phyloP scores from a whole-genome alignment of 2,113 vertebrate species.

The Bubo blakistoni region DNA sequence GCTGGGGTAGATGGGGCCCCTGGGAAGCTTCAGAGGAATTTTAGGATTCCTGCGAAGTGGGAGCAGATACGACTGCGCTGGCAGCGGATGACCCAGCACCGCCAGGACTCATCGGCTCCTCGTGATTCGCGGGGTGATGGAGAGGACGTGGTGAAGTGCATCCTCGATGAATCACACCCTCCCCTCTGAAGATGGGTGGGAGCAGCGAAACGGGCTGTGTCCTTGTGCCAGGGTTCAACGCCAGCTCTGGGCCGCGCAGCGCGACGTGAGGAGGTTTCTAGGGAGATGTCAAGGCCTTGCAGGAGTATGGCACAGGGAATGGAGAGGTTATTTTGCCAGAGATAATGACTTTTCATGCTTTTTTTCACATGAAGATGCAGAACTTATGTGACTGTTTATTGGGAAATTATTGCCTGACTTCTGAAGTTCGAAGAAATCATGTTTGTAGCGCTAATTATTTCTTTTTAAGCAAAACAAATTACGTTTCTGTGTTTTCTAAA shows the following conservation, averaged over 20 bases:
- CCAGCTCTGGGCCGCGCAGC: fast-evolving
- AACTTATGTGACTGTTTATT: fast-evolving
- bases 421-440: neutral
- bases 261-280: fast-evolving
- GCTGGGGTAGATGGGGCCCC: neutral
- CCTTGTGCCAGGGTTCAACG: neutral
- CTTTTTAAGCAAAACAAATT: neutral
- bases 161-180: neutral
- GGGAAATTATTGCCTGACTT: neutral
- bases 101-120: neutral
- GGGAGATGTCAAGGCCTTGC: neutral
- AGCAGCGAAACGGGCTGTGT: neutral
- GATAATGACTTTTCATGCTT: fast-evolving
- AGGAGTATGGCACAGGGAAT: neutral
- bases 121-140: neutral
- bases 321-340: neutral
- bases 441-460: neutral
- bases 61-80: neutral
- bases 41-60: fast-evolving
- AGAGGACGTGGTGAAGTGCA: neutral
- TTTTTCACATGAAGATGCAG: neutral
- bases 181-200: neutral
- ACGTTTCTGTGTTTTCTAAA: neutral
- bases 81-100: neutral
- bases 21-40: fast-evolving